phyloP scores from a whole-genome alignment of 2,113 vertebrate genomes.

The Beaufortia kweichowensis region DNA sequence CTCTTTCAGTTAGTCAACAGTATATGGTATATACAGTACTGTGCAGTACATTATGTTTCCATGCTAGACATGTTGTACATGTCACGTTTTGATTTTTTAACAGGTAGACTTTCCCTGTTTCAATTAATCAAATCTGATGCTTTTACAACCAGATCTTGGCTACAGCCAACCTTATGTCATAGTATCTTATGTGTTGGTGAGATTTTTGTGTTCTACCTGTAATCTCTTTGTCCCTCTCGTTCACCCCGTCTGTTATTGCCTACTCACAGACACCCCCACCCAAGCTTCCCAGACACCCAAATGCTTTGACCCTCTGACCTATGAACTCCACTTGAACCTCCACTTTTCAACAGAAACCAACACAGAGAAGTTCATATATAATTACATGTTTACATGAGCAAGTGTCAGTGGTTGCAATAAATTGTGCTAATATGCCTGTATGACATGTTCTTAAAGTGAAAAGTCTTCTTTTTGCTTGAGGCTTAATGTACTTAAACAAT shows the following conservation, averaged over 20 bases:
- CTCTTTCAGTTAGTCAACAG: too few species aligned
- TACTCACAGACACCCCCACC: constrained; percentile 65
- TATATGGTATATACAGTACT: too few species aligned
- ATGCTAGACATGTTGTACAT: too few species aligned
- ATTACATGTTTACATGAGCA: constrained; percentile 32
- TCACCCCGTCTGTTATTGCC: not conserved
- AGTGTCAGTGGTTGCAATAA: constrained; percentile 73
- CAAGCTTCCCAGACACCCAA: constrained; percentile 65
- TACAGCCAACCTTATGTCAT: not conserved
- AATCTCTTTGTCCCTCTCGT: not conserved
- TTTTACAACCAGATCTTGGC: not conserved
- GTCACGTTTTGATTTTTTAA: not conserved
- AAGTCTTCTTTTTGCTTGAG: constrained; percentile 73
- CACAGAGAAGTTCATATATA: constrained; percentile 13
- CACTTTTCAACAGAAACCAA: constrained; percentile 66
- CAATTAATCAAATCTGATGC: not conserved
- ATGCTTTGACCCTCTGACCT: constrained; percentile 83
- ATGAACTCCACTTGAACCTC: constrained; percentile 87
- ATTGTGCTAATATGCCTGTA: constrained; percentile 82
- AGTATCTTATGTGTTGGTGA: not conserved
- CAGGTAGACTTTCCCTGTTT: not conserved
- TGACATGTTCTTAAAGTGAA: constrained; percentile 78
- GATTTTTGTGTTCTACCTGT: not conserved
- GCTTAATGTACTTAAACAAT: constrained; percentile 77
- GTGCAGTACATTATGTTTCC: too few species aligned